These are phyloP conservation scores for Galendromus occidentalis DNA, from an alignment of 1,140 invertebrate species.

Conservation along the genomic window DNA sequence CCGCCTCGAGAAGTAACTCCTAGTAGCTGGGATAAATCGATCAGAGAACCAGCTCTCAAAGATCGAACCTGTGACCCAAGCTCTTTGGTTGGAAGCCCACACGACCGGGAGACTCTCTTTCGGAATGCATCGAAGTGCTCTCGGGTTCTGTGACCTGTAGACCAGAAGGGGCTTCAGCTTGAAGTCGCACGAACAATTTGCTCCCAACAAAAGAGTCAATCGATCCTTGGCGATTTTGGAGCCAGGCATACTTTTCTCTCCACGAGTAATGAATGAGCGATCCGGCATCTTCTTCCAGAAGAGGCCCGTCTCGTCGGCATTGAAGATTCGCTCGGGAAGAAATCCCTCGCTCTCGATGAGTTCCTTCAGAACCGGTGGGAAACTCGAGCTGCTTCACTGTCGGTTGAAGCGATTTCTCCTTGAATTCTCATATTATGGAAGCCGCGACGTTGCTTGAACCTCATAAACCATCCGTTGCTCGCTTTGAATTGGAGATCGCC, in stretches of 20 bases:
- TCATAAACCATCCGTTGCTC: slow-evolving; percentile 18
- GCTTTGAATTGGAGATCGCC: slow-evolving; percentile 18
- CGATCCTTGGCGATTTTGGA: slow-evolving; percentile 30
- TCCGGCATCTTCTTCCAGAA: slow-evolving; percentile 32
- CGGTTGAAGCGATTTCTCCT: slow-evolving; percentile 13
- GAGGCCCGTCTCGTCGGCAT: slow-evolving; percentile 28
- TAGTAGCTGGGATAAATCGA: slow-evolving; percentile 14
- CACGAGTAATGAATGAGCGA: slow-evolving; percentile 26
- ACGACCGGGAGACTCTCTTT: slow-evolving; percentile 26
- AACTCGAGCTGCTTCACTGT: slow-evolving; percentile 16
- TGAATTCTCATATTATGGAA: slow-evolving; percentile 14
- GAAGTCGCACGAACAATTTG: slow-evolving; percentile 28
- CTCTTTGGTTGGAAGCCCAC: slow-evolving; percentile 28
- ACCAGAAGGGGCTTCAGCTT: slow-evolving; percentile 30
- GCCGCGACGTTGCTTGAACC: slow-evolving; percentile 9
- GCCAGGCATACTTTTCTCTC: slow-evolving; percentile 26
- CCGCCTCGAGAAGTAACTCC: slow-evolving; percentile 14
- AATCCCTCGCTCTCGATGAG: slow-evolving; percentile 26
- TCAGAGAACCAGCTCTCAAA: slow-evolving; percentile 26
- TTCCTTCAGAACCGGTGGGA: slow-evolving; percentile 22
- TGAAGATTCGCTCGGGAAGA: slow-evolving; percentile 27
- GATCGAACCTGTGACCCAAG: slow-evolving; percentile 27
- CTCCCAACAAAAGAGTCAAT: slow-evolving; percentile 28
- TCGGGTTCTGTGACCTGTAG: slow-evolving; percentile 24
- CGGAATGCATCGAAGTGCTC: slow-evolving; percentile 26